Evolutionary conservation across 1,140 invertebrate species (phyloP), one percentile per base, ranked within the genome.

Genomic region (Galleria mellonella): DNA sequence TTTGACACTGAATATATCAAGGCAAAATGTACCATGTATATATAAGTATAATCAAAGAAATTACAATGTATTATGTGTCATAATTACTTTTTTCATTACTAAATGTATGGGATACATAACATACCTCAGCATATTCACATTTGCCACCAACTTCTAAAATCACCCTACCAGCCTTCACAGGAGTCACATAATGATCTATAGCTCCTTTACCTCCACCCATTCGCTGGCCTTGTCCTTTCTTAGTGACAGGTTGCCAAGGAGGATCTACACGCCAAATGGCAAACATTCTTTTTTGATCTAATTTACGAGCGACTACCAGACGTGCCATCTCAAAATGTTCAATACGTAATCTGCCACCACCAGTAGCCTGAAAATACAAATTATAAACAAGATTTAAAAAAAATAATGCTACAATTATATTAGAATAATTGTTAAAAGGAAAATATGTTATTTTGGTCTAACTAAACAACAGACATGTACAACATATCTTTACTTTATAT

Each of bases 181-280:
- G 98, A 6, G 96, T 97, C 0, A 94, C 94, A 79, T 98, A 99
- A 83, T 98, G 96, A 79, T 98, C 91, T 43, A 99, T 98, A n/a
- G 90, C 74, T 8, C 94, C 95, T 89, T 99, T 99, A 5, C 98
- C 98, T 62, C 96, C 95, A 44, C 98, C 98, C 93, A 98, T 96
- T 60, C 96, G 87, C 40, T 93, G 91, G 2, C 98, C 98, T 83
- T 92, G 91, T 0, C 94, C 93, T 81, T 97, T 97, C 76, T 94
- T 97, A 0, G 96, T 95, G 4, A 98, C 81, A 8, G 97, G 93
- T 72, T 98, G 96, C 97, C 98, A 99, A 0, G 97, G 97, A 0
- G 96, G 82, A 74, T 97, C 95, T 1, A 99, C 87, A 59, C 98
- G 88, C 97, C 97, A 99, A 17, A 97, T 88, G n/a, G 96, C 96